These are phyloP conservation scores for Campaea margaritaria DNA, from an alignment of 2,888 invertebrate genomes.

Conservation along the genomic window DNA sequence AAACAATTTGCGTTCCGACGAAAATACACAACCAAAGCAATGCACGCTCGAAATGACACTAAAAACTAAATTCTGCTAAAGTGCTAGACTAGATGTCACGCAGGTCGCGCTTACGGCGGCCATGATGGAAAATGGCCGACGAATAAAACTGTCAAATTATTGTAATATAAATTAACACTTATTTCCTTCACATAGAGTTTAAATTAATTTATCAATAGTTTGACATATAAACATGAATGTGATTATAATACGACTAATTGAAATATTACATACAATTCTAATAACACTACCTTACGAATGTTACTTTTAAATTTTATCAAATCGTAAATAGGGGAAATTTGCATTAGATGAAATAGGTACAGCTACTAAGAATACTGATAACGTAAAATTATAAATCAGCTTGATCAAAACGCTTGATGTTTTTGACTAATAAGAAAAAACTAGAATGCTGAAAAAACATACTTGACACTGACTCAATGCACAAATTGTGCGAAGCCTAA, in stretches of 20 bases:
- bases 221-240: neutral
- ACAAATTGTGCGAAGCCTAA: too few relatives aligned
- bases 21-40: slow-evolving; percentile 60
- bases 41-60: slow-evolving; percentile 78
- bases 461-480: too few relatives aligned
- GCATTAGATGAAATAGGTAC: too few relatives aligned
- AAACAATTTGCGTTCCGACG: slow-evolving; percentile 62
- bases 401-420: too few relatives aligned
- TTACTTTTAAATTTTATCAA: too few relatives aligned
- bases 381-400: too few relatives aligned
- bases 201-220: neutral
- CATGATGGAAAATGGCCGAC: slow-evolving; percentile 81
- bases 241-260: neutral
- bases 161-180: slow-evolving; percentile 44
- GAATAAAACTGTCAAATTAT: slow-evolving; percentile 66
- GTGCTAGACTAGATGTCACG: slow-evolving; percentile 46
- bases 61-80: slow-evolving; percentile 45
- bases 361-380: too few relatives aligned
- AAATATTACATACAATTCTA: neutral
- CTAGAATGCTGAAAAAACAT: too few relatives aligned
- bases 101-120: slow-evolving; percentile 77
- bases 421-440: too few relatives aligned
- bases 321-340: too few relatives aligned
- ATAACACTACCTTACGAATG: too few relatives aligned
- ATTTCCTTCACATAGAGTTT: neutral